Evolutionary conservation across 2,113 vertebrate genomes (phyloP).

Genomic region (Cardinalis cardinalis): DNA sequence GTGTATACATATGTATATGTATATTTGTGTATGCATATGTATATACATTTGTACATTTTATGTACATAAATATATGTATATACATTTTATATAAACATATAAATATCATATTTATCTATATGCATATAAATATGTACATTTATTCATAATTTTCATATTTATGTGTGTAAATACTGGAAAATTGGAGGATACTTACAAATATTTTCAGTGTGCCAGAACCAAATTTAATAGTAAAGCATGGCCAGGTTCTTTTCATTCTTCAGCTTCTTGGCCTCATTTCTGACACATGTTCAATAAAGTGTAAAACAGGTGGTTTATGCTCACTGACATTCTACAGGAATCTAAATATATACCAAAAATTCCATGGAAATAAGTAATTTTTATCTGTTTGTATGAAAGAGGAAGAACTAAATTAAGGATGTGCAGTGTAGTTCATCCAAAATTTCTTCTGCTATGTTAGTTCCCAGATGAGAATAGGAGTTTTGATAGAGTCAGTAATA

Average conservation of each 20-base stretch:
- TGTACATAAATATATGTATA: too few relatives aligned
- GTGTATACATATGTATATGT: too few relatives aligned
- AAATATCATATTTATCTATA: neutral
- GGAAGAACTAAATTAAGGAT: neutral
- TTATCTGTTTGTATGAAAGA: neutral
- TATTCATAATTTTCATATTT: neutral
- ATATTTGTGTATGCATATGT: too few relatives aligned
- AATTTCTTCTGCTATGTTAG: neutral
- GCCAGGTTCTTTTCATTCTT: neutral
- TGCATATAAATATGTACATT: neutral
- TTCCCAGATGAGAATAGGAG: neutral
- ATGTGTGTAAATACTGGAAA: neutral
- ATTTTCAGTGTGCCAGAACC: neutral
- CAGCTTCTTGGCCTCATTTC: neutral
- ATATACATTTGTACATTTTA: too few relatives aligned
- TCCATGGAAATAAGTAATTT: neutral
- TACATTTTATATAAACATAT: neutral
- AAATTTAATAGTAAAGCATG: neutral
- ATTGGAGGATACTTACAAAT: neutral
- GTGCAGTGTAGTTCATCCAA: neutral
- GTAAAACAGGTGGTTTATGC: neutral
- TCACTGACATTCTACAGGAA: neutral
- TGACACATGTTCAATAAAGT: neutral
- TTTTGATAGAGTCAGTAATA: neutral
- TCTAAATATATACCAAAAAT: neutral